phyloP scores from a whole-genome alignment of 1,140 invertebrate genomes.

The Drosophila tristis region DNA sequence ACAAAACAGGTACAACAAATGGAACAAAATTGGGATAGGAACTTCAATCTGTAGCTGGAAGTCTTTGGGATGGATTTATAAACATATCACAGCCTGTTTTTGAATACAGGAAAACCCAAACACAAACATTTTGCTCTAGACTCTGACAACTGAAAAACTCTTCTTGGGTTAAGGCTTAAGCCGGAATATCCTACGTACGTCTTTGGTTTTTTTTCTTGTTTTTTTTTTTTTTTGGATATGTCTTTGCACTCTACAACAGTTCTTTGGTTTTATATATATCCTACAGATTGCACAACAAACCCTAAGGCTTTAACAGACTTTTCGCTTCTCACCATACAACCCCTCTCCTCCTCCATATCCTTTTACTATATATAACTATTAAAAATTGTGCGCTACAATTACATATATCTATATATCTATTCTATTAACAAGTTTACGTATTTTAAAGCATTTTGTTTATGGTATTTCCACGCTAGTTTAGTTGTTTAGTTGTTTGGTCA shows the following conservation, averaged over 20 bases:
- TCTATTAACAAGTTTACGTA: conserved; percentile 23
- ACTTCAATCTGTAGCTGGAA: conserved; percentile 46
- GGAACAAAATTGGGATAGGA: conserved; percentile 31
- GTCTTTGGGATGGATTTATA: conserved; percentile 32
- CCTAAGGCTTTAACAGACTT: conserved; percentile 57
- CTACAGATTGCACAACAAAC: conserved; percentile 26
- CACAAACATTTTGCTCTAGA: conserved; percentile 25
- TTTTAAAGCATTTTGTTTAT: conserved; percentile 49
- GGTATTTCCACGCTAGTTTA: conserved; percentile 27
- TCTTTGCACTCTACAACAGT: conserved; percentile 13
- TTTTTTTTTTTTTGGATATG: conserved; percentile 37
- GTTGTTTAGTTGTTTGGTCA: conserved; percentile 34
- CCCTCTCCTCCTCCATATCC: conserved; percentile 6
- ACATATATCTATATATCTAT: conserved; percentile 5
- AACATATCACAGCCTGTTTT: conserved; percentile 67
- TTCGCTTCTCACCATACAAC: conserved; percentile 39
- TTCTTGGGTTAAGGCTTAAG: conserved; percentile 14
- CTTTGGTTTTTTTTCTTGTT: conserved; percentile 4
- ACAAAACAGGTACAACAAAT: conserved; percentile 17
- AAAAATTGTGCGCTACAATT: conserved; percentile 48
- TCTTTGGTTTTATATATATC: conserved; percentile 15
- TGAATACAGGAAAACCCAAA: conserved; percentile 15
- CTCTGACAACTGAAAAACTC: conserved; percentile 16
- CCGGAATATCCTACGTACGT: conserved; percentile 10
- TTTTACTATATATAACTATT: conserved; percentile 25